Evolutionary conservation across 2,113 vertebrate species (phyloP).

Genomic region (Bubalus kerabau): DNA sequence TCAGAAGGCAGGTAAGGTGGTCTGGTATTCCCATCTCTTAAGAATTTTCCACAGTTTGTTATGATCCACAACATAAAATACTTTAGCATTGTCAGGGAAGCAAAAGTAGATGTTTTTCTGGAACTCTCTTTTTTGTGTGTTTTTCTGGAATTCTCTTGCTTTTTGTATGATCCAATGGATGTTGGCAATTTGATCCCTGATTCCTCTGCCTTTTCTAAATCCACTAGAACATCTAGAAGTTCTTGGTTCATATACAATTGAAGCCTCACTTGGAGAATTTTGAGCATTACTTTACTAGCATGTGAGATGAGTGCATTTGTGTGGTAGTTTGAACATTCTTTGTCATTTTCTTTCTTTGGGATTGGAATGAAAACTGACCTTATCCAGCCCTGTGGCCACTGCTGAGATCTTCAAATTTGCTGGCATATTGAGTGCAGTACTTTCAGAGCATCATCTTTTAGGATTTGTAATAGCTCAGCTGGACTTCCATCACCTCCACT

Average conservation of each 20-base stretch:
- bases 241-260: not conserved
- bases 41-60: not conserved
- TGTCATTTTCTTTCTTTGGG: not conserved
- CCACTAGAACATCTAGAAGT: not conserved
- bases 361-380: not conserved
- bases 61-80: not conserved
- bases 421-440: not conserved
- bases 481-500: not conserved
- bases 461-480: not conserved
- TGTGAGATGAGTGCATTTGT: not conserved
- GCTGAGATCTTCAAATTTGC: not conserved
- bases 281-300: not conserved
- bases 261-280: not conserved
- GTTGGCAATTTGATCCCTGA: not conserved
- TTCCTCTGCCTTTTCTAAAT: not conserved
- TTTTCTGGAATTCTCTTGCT: not conserved
- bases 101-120: not conserved
- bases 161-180: not conserved
- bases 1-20: not conserved
- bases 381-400: not conserved
- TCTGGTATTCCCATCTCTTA: not conserved
- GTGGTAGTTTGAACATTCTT: not conserved
- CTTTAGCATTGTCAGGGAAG: not conserved
- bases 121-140: not conserved
- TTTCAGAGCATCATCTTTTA: not conserved